Evolutionary conservation across 2,113 vertebrate genomes (phyloP).

Genomic region (Isichthys henryi): DNA sequence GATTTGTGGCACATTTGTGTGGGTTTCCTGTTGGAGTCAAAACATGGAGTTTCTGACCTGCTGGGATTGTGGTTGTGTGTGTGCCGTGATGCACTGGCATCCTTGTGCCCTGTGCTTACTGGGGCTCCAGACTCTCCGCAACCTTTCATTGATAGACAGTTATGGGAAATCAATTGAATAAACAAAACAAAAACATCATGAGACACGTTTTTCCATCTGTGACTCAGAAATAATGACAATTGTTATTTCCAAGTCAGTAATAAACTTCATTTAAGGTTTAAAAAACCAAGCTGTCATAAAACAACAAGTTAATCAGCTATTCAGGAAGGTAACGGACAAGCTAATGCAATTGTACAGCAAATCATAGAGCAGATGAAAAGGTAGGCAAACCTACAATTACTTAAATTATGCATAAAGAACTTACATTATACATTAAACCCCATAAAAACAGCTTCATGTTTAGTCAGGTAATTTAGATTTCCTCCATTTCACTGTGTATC

Average conservation of each 20-base stretch:
- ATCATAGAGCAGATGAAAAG: neutral
- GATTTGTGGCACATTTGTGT: neutral
- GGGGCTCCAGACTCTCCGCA: neutral
- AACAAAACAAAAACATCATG: neutral
- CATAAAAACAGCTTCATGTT: neutral
- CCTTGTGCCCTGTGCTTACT: neutral
- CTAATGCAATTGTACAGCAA: neutral
- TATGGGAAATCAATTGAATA: neutral
- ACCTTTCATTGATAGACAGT: neutral
- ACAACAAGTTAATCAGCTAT: neutral
- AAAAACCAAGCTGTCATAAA: neutral
- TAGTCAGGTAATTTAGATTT: neutral
- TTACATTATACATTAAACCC: neutral
- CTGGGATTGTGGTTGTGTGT: neutral
- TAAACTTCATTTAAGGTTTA: neutral
- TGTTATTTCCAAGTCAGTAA: neutral
- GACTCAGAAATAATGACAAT: neutral
- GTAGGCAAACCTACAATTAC: neutral
- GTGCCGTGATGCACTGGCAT: neutral
- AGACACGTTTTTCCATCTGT: neutral
- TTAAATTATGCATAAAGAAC: neutral
- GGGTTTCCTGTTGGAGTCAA: neutral
- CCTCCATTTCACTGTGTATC: neutral
- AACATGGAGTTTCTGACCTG: neutral
- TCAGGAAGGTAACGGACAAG: neutral